Percentiles rank a stretch among this genome's conserved stretches.
Conservation (phyloP, 2,888 invertebrate genomes). For the Metalampra italica region DNA sequence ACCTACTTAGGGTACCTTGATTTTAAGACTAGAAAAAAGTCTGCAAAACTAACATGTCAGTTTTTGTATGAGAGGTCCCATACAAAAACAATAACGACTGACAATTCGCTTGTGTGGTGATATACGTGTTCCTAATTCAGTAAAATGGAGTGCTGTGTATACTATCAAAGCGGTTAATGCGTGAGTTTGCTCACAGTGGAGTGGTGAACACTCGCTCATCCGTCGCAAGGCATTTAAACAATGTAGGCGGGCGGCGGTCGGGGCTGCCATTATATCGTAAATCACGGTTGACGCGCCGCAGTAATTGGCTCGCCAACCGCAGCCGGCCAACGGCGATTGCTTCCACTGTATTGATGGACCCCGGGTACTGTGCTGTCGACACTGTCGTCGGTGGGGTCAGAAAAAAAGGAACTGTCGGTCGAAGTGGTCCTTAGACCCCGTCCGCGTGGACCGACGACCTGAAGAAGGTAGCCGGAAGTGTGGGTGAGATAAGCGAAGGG, state of each 20-base stretch:
- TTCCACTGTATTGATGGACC: conserved; percentile 49
- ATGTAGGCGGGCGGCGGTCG: conserved; percentile 55
- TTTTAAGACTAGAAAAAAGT: too few relatives aligned
- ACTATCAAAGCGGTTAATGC: not conserved
- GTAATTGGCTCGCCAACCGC: conserved; percentile 56
- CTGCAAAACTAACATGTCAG: too few relatives aligned
- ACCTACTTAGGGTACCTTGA: too few relatives aligned
- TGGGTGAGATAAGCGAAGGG: too few relatives aligned
- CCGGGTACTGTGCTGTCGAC: conserved; percentile 45
- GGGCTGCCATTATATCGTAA: conserved; percentile 65
- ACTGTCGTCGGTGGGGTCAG: conserved; percentile 18
- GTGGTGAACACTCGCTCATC: conserved; percentile 3
- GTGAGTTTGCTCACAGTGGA: not conserved
- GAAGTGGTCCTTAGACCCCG: not conserved
- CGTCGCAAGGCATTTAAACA: conserved; percentile 55
- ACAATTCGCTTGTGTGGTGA: too few relatives aligned
- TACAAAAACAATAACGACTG: too few relatives aligned
- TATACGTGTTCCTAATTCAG: too few relatives aligned
- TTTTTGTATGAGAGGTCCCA: too few relatives aligned
- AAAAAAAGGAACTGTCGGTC: not conserved
- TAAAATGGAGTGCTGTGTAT: too few relatives aligned
- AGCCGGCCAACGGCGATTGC: conserved; percentile 28
- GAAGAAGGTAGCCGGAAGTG: too few relatives aligned
- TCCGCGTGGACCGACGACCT: too few relatives aligned
- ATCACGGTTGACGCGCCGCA: conserved; percentile 66